These are phyloP conservation scores for Geococcyx californianus DNA, from an alignment of 2,113 vertebrate species.

Conservation along the genomic window DNA sequence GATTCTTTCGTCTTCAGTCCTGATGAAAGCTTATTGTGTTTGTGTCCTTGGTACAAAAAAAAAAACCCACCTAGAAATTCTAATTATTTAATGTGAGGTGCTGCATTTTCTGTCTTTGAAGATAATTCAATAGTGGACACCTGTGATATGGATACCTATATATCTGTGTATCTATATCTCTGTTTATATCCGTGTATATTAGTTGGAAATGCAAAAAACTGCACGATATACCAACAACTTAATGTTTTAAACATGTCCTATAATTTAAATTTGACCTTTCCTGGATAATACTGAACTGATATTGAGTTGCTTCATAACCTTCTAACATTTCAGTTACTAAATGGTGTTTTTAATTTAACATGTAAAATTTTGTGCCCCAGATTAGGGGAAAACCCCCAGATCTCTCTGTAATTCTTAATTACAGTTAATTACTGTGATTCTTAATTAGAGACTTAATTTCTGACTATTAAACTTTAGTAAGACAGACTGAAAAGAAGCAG, in stretches of 20 bases:
- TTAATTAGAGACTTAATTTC: slow-evolving; percentile 43
- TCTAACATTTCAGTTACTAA: neutral
- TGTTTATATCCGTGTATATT: neutral
- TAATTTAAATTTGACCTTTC: slow-evolving; percentile 32
- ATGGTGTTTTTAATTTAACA: neutral
- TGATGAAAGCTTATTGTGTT: neutral
- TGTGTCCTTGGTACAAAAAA: neutral
- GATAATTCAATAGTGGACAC: neutral
- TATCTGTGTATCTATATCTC: neutral
- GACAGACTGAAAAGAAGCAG: neutral
- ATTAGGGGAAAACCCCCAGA: neutral
- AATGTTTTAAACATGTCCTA: neutral
- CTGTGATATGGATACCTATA: neutral
- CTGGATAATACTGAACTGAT: neutral
- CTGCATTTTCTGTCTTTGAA: neutral
- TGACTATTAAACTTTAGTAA: neutral
- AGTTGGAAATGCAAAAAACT: neutral
- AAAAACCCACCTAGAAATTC: neutral
- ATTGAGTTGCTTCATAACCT: neutral
- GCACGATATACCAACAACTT: neutral
- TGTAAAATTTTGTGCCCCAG: neutral
- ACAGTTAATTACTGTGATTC: slow-evolving; percentile 41
- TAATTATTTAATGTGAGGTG: neutral
- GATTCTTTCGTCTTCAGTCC: neutral
- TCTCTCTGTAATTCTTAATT: slow-evolving; percentile 26